These are phyloP conservation scores for Scolanthus callimorphus DNA, from an alignment of 92 coral and sea anemone species.

Conservation along the genomic window DNA sequence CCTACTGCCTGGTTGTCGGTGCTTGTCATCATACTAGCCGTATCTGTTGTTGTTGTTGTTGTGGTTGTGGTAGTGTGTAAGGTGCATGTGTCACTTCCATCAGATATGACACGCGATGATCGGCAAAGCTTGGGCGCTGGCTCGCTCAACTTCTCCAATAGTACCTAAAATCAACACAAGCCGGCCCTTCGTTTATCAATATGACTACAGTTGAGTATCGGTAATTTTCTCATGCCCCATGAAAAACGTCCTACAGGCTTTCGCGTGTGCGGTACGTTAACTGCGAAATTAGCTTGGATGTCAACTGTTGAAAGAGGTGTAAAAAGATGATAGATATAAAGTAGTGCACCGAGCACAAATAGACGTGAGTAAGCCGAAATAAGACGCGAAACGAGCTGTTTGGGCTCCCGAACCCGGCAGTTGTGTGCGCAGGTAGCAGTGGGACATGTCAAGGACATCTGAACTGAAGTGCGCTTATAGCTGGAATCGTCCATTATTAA, in stretches of 20 bases:
- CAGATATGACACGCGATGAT: constrained; percentile 26
- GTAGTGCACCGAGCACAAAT: too few species aligned
- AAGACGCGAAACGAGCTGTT: too few species aligned
- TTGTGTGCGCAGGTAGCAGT: too few species aligned
- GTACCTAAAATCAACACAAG: constrained; percentile 46
- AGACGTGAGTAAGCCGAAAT: too few species aligned
- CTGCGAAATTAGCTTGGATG: too few species aligned
- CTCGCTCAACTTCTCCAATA: constrained; percentile 83
- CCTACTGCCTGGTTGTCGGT: constrained; percentile 35
- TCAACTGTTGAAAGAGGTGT: too few species aligned
- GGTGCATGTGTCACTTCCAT: constrained; percentile 47
- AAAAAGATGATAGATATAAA: too few species aligned
- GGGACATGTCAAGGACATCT: too few species aligned
- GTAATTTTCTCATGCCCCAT: neutral
- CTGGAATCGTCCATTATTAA: neutral
- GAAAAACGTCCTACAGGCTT: neutral
- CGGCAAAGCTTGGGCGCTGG: constrained; percentile 48
- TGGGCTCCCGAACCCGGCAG: too few species aligned
- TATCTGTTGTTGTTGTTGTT: constrained; percentile 34
- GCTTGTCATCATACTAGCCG: constrained; percentile 42
- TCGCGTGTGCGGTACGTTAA: too few species aligned
- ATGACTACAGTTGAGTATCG: too few species aligned
- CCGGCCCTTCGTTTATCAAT: neutral
- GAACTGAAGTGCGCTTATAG: neutral
- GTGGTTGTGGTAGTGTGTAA: constrained; percentile 25